phyloP scores from a whole-genome alignment of 2,888 invertebrate species.

The Epirrhoe alternata region DNA sequence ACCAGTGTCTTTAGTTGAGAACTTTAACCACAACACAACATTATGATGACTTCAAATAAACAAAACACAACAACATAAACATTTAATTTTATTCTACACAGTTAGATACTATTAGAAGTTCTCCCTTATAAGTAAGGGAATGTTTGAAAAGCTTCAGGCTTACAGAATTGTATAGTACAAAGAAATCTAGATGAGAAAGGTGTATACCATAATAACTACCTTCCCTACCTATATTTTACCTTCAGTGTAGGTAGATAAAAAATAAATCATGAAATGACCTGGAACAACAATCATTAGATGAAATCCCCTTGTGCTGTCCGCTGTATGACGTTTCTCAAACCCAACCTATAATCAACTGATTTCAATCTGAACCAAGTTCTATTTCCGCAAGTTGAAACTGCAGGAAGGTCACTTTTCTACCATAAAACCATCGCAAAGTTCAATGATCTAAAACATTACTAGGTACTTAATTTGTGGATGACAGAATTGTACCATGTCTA shows the following conservation, averaged over 20 bases:
- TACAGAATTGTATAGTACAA: constrained; percentile 1
- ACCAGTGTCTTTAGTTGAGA: constrained; percentile 21
- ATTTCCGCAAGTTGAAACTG: too few species aligned
- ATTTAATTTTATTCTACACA: constrained; percentile 6
- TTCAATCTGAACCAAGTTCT: too few species aligned
- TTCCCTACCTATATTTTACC: constrained; percentile 6
- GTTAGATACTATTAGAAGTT: constrained; percentile 12
- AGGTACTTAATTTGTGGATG: too few species aligned
- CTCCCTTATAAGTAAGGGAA: constrained; percentile 28
- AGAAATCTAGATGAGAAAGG: constrained; percentile 13
- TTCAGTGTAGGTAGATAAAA: constrained; percentile 14
- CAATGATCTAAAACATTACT: too few species aligned
- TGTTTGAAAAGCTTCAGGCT: constrained; percentile 19
- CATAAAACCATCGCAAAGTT: too few species aligned
- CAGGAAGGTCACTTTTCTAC: too few species aligned
- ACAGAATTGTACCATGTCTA: constrained; percentile 36
- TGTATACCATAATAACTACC: too few species aligned
- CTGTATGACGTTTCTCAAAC: too few species aligned
- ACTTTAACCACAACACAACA: constrained; percentile 16
- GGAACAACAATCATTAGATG: constrained; percentile 18
- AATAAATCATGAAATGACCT: constrained; percentile 12
- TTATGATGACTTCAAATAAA: constrained; percentile 3
- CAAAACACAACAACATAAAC: constrained; percentile 10
- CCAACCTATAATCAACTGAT: too few species aligned
- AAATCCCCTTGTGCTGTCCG: too few species aligned